Percentiles rank a stretch among this genome's conserved stretches.
Conservation (phyloP, 2,113 vertebrate genomes). For the Theropithecus gelada region DNA sequence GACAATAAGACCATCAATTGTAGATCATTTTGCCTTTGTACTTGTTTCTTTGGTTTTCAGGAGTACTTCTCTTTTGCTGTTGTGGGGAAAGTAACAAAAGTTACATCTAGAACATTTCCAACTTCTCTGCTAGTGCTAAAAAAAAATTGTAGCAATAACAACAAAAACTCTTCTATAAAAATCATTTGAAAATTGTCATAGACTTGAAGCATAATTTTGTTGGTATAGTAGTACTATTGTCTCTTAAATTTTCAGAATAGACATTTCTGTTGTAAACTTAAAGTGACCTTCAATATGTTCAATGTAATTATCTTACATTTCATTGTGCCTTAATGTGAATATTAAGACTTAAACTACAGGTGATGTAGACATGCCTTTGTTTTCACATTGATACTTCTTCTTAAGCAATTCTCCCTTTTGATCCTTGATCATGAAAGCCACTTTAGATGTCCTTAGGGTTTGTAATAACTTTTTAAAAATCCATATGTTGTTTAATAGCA, state of each 20-base stretch:
- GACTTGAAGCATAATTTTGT: not conserved
- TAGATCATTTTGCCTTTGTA: not conserved
- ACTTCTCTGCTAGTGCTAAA: not conserved
- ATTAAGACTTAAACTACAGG: not conserved
- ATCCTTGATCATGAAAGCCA: not conserved
- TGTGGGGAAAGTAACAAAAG: slow-evolving; percentile 33
- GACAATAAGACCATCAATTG: not conserved
- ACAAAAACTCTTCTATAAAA: slow-evolving; percentile 12
- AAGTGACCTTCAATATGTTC: not conserved
- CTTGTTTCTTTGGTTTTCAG: slow-evolving; percentile 45
- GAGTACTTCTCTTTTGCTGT: not conserved
- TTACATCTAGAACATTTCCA: slow-evolving; percentile 27
- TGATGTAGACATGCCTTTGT: not conserved
- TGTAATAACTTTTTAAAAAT: slow-evolving; percentile 29
- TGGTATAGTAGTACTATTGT: not conserved
- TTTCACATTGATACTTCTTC: slow-evolving; percentile 27
- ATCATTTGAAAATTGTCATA: slow-evolving; percentile 52
- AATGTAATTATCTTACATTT: not conserved
- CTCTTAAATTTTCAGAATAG: slow-evolving; percentile 5
- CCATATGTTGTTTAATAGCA: not conserved
- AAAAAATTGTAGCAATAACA: not conserved
- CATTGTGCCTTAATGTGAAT: not conserved
- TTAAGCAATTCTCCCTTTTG: not conserved
- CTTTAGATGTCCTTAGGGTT: slow-evolving; percentile 6
- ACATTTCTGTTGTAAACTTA: slow-evolving; percentile 39